These are phyloP conservation scores for Emys orbicularis DNA, from an alignment of 2,797 vertebrate species.

Conservation along the genomic window DNA sequence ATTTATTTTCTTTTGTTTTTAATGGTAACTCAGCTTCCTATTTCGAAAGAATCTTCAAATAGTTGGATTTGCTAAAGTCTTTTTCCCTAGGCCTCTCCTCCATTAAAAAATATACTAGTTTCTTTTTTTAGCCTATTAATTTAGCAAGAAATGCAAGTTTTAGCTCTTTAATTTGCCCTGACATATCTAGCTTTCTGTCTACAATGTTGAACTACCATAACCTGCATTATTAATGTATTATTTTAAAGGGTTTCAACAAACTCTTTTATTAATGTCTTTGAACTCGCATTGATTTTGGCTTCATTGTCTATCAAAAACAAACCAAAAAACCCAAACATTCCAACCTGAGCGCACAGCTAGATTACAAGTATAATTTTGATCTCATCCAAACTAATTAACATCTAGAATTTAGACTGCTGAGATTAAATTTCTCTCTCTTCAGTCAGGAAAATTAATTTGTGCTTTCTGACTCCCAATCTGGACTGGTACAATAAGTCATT, in stretches of 20 bases:
- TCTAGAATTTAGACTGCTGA: not conserved
- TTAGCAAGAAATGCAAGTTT: not conserved
- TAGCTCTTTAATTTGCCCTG: not conserved
- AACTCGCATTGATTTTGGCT: not conserved
- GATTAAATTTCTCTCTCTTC: not conserved
- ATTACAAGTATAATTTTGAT: not conserved
- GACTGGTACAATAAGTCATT: not conserved
- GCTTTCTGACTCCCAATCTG: not conserved
- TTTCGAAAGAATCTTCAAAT: not conserved
- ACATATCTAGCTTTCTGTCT: not conserved
- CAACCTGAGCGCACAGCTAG: rapidly evolving
- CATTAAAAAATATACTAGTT: not conserved
- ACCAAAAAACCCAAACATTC: not conserved
- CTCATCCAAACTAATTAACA: not conserved
- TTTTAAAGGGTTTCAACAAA: not conserved
- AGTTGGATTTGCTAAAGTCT: not conserved
- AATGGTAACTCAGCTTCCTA: not conserved
- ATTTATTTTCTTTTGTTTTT: not conserved
- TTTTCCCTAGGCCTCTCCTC: not conserved
- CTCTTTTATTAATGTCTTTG: not conserved
- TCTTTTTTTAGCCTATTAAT: not conserved
- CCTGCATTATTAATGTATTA: not conserved
- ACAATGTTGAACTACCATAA: not conserved
- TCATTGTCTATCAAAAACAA: not conserved
- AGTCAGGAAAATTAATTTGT: not conserved